These are phyloP conservation scores for Bos indicus DNA, from an alignment of 2,113 vertebrate genomes.

Conservation along the genomic window DNA sequence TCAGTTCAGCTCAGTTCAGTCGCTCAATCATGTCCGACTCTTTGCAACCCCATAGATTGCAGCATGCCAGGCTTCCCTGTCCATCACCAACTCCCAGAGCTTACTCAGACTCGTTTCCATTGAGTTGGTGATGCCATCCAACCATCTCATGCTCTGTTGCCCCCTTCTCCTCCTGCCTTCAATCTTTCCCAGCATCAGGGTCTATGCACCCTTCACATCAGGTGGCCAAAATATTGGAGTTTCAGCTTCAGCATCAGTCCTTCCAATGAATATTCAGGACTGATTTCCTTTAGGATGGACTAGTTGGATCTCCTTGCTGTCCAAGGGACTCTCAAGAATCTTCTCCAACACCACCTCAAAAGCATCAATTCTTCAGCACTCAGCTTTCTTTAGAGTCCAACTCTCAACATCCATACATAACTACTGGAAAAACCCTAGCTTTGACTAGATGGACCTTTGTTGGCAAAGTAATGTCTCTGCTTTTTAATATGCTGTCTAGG, in stretches of 20 bases:
- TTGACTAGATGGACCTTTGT: background rate
- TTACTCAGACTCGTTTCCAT: background rate
- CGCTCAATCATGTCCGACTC: rapidly evolving
- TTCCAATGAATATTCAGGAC: background rate
- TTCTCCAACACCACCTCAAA: background rate
- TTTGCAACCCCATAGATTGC: background rate
- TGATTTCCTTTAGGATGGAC: background rate
- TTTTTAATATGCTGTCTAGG: background rate
- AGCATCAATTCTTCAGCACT: rapidly evolving
- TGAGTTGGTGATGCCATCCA: background rate
- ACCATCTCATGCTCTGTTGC: background rate
- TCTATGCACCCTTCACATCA: background rate
- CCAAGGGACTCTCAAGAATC: background rate
- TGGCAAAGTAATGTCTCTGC: background rate
- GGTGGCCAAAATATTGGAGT: background rate
- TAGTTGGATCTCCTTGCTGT: background rate
- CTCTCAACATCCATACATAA: background rate
- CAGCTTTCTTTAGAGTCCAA: background rate
- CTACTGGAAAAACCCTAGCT: background rate
- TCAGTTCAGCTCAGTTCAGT: background rate
- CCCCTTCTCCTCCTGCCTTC: background rate
- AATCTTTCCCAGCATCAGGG: background rate
- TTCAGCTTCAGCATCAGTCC: background rate
- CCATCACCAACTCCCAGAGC: background rate
- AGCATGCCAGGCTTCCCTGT: background rate